phyloP scores from a whole-genome alignment of 1,140 invertebrate species.

The Heterodera carotae region DNA sequence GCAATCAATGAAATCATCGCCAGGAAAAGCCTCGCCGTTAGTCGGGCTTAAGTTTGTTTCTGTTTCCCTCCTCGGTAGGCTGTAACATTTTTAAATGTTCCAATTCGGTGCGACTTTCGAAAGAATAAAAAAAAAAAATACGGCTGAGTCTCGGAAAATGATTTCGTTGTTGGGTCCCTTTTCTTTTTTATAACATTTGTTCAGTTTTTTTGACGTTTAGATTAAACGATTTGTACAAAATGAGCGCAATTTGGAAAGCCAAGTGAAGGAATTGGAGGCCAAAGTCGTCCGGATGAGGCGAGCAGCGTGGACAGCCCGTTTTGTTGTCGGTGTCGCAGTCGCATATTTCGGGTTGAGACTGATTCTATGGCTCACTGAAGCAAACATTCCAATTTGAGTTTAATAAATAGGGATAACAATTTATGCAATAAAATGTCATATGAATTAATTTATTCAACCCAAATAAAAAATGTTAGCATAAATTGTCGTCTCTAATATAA shows the following conservation, averaged over 20 bases:
- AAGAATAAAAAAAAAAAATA: no score
- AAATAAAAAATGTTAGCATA: no score
- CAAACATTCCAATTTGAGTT: neutral
- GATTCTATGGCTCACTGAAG: neutral
- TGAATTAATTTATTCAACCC: no score
- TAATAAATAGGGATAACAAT: no score
- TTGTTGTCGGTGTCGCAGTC: neutral
- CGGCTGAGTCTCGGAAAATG: no score
- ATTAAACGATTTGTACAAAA: constrained; percentile 2
- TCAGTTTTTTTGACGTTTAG: neutral
- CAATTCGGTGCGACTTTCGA: no score
- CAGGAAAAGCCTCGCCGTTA: constrained; percentile 36
- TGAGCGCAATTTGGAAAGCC: neutral
- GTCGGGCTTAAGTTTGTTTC: neutral
- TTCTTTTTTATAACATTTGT: neutral
- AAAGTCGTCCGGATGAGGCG: neutral
- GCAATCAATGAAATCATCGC: constrained; percentile 31
- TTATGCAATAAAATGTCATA: no score
- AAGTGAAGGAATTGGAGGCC: neutral
- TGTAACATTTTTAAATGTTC: no score
- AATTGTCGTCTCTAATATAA: no score
- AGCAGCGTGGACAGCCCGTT: neutral
- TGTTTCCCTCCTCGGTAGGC: no score
- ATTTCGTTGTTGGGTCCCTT: no score
- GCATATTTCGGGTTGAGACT: neutral